Evolutionary conservation across 2,113 vertebrate genomes (phyloP), one percentile per base, ranked within the genome.

Genomic region (Nesogale talazaci): DNA sequence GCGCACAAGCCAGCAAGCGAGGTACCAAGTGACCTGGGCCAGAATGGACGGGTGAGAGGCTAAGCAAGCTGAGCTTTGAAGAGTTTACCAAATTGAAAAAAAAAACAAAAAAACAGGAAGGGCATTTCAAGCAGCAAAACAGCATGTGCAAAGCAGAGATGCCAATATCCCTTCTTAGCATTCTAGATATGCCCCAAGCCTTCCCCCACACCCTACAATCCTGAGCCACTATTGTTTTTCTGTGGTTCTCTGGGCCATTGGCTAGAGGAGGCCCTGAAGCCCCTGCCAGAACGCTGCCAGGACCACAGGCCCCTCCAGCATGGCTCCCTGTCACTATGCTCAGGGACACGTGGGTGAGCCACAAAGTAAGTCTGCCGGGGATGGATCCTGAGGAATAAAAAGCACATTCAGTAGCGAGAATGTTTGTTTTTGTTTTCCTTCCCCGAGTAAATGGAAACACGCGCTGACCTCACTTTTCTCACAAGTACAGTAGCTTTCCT

Each of bases 401-500:
- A 98, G 97, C 96, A 97, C 98, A 98, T 98, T 98, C 98, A 98
- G 98, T 98, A 98, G 98, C 97, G 93, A 95, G 96, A 86, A 72
- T 97, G 96, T 98, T 98, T 98, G 97, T 98, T 98, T 98, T 98
- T 98, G 98, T 98, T 98, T 98, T 98, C 97, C 96, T 98, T 98
- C 95, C 95, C 95, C 96, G 94, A 97, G 97, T 97, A 97, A 97
- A 98, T 98, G 98, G 98, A 98, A 98, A 98, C 97, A 97, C 80
- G 96, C 97, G 77, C 97, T 98, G 98, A 98, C 98, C 97, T 98
- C 98, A 98, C 97, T 98, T 97, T 98, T 98, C 98, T 98, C 97
- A 98, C 98, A 98, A 98, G 98, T 97, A 97, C 97, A 98, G 98
- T 98, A 98, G 98, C 96, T 98, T 98, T 98, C 98, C 98, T 98